These are phyloP conservation scores for Engraulis encrasicolus DNA, from an alignment of 2,113 vertebrate species.

Conservation along the genomic window DNA sequence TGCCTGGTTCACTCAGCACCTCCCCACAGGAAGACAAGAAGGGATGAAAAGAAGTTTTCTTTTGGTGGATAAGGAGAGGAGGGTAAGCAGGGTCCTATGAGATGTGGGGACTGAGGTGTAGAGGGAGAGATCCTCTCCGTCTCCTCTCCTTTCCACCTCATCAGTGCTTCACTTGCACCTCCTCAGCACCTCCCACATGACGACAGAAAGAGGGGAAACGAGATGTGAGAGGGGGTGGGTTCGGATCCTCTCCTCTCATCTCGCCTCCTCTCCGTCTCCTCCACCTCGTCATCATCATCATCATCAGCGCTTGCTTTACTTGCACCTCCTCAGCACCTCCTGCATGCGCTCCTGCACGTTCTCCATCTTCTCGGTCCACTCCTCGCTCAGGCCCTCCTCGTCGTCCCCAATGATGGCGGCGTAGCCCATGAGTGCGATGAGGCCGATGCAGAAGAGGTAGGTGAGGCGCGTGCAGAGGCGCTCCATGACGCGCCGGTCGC, in stretches of 20 bases:
- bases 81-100: background rate
- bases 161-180: slow-evolving; percentile 64
- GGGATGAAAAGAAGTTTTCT: no score
- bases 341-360: slow-evolving; percentile 74
- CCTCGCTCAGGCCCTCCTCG: slow-evolving; percentile 70
- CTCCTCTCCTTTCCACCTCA: background rate
- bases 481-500: slow-evolving; percentile 71
- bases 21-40: no score
- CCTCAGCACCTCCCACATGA: slow-evolving; percentile 74
- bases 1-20: no score
- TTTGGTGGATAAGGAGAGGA: no score
- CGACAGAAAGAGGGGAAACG: no score
- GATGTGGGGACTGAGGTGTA: background rate
- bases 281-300: no score
- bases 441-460: slow-evolving; percentile 80
- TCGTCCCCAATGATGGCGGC: slow-evolving; percentile 73
- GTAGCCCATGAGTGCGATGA: slow-evolving; percentile 79
- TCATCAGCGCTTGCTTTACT: no score
- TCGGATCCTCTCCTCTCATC: no score
- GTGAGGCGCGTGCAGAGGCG: slow-evolving; percentile 76
- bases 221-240: no score
- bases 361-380: slow-evolving; percentile 78
- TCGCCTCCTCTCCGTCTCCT: no score
- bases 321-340: slow-evolving; percentile 65
- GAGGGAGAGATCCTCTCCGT: background rate